A percentile compares a stretch with the other conserved stretches of the same genome.
Evolutionary conservation across 2,888 invertebrate species (phyloP).

Genomic region (Nemoura dubitans): DNA sequence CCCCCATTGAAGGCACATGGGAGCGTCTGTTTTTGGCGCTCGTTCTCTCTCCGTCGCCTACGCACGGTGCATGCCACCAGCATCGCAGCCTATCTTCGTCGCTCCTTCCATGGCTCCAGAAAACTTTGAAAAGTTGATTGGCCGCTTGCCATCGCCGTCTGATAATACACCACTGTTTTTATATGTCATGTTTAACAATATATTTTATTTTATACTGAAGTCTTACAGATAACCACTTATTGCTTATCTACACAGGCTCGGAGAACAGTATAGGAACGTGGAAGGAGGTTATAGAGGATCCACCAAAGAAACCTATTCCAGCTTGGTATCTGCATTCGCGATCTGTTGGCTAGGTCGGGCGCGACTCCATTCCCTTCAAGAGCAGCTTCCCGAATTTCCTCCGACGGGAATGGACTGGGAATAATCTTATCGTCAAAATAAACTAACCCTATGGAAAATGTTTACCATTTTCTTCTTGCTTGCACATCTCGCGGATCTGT

Average conservation of each 20-base stretch:
- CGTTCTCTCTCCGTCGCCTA: not conserved
- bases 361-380: not conserved
- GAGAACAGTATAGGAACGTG: not conserved
- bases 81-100: not conserved
- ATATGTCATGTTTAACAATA: constrained; percentile 41
- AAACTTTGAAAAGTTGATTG: constrained; percentile 36
- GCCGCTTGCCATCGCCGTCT: constrained; percentile 36
- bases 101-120: constrained; percentile 20
- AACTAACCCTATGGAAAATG: not conserved
- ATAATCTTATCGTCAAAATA: constrained; percentile 2
- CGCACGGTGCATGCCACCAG: not conserved
- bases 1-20: not conserved
- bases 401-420: not conserved
- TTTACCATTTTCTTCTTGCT: not conserved
- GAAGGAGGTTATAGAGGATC: not conserved
- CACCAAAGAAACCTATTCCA: not conserved
- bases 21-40: constrained; percentile 20
- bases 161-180: constrained; percentile 39
- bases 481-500: not conserved
- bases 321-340: constrained; percentile 9
- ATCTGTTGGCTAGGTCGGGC: constrained; percentile 24
- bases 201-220: constrained; percentile 41
- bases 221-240: constrained; percentile 39
- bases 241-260: constrained; percentile 39
- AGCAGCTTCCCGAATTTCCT: not conserved